Evolutionary conservation across 2,113 vertebrate genomes (phyloP), one percentile per base, ranked within the genome.

Genomic region (Apodemus speciosus): DNA sequence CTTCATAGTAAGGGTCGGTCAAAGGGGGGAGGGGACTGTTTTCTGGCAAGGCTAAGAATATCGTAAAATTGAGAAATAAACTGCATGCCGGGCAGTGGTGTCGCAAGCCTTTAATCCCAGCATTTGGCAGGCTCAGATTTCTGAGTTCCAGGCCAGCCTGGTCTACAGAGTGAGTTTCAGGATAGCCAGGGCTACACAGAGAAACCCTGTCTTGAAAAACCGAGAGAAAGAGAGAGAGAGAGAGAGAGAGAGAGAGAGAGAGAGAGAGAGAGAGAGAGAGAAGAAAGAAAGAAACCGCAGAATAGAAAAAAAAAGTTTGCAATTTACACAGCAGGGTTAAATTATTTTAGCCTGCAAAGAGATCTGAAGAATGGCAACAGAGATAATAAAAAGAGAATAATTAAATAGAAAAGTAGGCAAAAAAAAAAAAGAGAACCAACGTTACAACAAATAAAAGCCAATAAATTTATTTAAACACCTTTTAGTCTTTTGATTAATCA

Each of bases 301-400:
- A 10, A 79, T 27, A 53, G 53, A 56, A 90, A 84, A 89, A 85
- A 49, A 92, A 43, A 0, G 2, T 38, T 64, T 94, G 18, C 3
- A 49, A 73, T 79, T 75, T 75, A 79, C 16, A 4, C 38, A 90
- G 40, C 35, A 86, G 21, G 35, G 21, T 73, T 71, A 3, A 79
- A 21, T 69, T 40, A 92, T 81, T 71, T 93, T 75, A 86, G 68
- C 35, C 66, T 46, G 77, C 30, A 85, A 89, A 91, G 7, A 83
- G 49, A 66, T 75, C 51, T 87, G 71, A 93, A 87, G 75, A 90
- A 43, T 80, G 23, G 1, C 40, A 96, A 79, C 5, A 84, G 60
- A 49, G 66, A 69, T 69, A 69, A n/a, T n/a, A 71, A 68, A 68
- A 77, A 62, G 71, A 9, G 16, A 92, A 56, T 1, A 89, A 79